phyloP scores from a whole-genome alignment of 2,888 invertebrate species.

The Clitarchus hookeri region DNA sequence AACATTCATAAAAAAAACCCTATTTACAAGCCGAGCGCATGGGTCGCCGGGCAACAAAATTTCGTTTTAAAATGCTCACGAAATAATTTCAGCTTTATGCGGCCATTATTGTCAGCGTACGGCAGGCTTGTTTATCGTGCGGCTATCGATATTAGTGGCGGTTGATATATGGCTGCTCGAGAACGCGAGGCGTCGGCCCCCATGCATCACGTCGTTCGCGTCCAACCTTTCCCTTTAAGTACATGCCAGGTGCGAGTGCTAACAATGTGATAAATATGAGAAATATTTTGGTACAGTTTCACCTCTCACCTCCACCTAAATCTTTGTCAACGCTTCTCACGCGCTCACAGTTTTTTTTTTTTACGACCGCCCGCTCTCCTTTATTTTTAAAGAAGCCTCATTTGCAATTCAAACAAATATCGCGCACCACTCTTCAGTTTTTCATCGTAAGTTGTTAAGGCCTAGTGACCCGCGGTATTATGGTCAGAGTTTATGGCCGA shows the following conservation, averaged over 20 bases:
- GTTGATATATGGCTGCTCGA: constrained; percentile 30
- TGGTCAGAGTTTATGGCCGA: constrained; percentile 16
- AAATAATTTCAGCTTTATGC: constrained; percentile 35
- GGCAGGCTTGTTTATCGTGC: constrained; percentile 35
- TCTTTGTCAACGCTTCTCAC: constrained; percentile 37
- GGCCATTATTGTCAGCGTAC: constrained; percentile 36
- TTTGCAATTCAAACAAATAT: constrained; percentile 40
- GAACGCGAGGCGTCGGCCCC: constrained; percentile 21
- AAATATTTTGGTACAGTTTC: constrained; percentile 38
- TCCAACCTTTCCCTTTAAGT: not conserved
- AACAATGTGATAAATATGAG: constrained; percentile 40
- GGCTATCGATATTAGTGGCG: constrained; percentile 33
- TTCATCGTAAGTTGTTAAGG: not conserved
- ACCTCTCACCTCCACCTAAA: constrained; percentile 38
- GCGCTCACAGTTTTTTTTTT: not conserved
- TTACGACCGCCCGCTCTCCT: not conserved
- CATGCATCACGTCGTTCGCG: constrained; percentile 31
- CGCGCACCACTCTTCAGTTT: not conserved
- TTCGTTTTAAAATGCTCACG: constrained; percentile 12
- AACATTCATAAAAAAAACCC: not conserved
- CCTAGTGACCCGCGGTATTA: not conserved
- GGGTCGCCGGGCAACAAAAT: not conserved
- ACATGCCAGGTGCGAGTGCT: constrained; percentile 32
- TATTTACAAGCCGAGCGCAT: not conserved
- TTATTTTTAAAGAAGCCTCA: constrained; percentile 29